A percentile compares a stretch with the other conserved stretches of the same genome.
Evolutionary conservation across 2,113 vertebrate species (phyloP).

Genomic region (Mustela nigripes): DNA sequence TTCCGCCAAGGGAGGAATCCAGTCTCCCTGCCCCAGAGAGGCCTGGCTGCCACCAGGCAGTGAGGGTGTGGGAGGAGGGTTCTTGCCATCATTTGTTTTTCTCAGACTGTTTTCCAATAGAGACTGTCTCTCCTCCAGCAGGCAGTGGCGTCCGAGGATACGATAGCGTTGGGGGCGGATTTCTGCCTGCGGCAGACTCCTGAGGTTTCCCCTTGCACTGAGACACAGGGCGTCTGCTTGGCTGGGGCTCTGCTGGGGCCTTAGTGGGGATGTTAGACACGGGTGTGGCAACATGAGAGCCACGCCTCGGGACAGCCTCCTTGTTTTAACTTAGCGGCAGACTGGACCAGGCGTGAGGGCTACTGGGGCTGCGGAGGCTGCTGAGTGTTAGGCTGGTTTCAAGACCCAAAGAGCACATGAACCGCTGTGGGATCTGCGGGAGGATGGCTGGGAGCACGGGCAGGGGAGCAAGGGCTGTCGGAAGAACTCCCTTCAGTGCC

Average conservation of each 20-base stretch:
- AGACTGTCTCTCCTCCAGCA: neutral
- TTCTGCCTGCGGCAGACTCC: neutral
- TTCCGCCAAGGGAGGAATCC: neutral
- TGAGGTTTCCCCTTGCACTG: neutral
- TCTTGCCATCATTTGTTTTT: neutral
- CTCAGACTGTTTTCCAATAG: neutral
- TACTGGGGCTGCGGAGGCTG: neutral
- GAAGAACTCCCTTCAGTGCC: neutral
- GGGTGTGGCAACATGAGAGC: rapidly evolving
- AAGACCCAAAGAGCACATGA: neutral
- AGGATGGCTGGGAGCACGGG: too few species aligned
- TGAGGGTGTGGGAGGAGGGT: neutral
- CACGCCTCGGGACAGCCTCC: rapidly evolving
- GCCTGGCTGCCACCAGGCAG: neutral
- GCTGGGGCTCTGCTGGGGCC: neutral
- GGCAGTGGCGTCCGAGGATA: neutral
- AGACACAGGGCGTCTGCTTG: neutral
- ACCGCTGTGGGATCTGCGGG: neutral
- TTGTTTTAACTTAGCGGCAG: neutral
- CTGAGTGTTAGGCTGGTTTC: neutral
- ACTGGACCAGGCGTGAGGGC: neutral
- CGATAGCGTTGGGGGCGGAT: too few species aligned
- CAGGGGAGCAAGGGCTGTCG: neutral
- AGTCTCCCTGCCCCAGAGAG: neutral
- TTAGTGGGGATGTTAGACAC: rapidly evolving